Conservation (phyloP, 2,888 invertebrate species). For the Nomada fucata region DNA sequence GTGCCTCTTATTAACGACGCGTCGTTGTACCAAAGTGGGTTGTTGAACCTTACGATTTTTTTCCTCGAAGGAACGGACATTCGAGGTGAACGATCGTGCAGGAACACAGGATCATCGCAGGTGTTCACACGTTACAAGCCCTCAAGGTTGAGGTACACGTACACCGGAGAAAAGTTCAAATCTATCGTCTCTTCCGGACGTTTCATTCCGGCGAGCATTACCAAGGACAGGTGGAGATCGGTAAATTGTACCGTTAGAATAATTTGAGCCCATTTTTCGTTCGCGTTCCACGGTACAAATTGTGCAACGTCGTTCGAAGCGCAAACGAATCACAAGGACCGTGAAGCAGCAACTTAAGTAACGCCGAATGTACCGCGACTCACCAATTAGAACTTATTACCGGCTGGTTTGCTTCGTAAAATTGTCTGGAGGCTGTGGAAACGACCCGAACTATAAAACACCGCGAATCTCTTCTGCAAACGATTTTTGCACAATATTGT, state of each 20-base stretch:
- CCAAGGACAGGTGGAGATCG: neutral
- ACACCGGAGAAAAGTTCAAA: neutral
- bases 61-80: slow-evolving; percentile 49
- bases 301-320: no score
- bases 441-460: no score
- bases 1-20: slow-evolving; percentile 53
- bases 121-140: slow-evolving; percentile 9
- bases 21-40: slow-evolving; percentile 39
- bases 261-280: neutral
- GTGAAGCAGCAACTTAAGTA: neutral
- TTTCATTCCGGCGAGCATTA: neutral
- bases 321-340: neutral
- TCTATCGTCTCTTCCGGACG: slow-evolving; percentile 1
- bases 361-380: neutral
- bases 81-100: slow-evolving; percentile 66
- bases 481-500: neutral
- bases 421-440: neutral
- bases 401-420: neutral
- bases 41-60: slow-evolving; percentile 62
- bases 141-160: neutral
- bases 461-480: neutral
- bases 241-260: slow-evolving; percentile 41
- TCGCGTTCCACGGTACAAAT: neutral
- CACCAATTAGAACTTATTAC: slow-evolving; percentile 9
- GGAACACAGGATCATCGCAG: slow-evolving; percentile 2